phyloP scores from a whole-genome alignment of 2,797 vertebrate genomes.

The Meriones psammophilus region DNA sequence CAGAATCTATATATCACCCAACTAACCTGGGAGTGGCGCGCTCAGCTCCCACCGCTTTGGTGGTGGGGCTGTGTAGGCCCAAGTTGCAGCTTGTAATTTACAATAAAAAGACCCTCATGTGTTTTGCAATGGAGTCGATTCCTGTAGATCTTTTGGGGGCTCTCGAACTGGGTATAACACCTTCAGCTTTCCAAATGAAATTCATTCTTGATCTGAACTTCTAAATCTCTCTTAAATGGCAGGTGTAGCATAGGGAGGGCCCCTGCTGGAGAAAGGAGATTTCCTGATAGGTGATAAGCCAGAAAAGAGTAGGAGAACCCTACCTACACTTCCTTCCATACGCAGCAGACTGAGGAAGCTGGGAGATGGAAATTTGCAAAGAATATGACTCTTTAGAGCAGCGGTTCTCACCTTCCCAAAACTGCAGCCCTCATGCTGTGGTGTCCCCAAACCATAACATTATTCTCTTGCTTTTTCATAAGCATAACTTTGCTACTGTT shows the following conservation, averaged over 20 bases:
- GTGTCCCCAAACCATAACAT: background rate
- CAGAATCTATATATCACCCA: too few relatives aligned
- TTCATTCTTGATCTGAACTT: conserved; percentile 65
- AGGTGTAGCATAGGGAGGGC: background rate
- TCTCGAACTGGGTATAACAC: too few relatives aligned
- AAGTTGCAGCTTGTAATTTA: too few relatives aligned
- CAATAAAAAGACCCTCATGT: too few relatives aligned
- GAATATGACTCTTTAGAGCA: background rate
- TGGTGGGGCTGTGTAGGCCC: too few relatives aligned
- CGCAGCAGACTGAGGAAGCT: background rate
- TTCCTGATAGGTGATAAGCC: conserved; percentile 51
- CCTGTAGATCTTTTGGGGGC: too few relatives aligned
- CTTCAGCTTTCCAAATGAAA: conserved; percentile 19
- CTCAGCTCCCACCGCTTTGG: too few relatives aligned
- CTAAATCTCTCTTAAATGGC: conserved; percentile 37
- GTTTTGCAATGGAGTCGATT: too few relatives aligned
- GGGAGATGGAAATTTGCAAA: background rate
- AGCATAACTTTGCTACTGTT: background rate
- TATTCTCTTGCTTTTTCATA: background rate
- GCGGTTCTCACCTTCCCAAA: background rate
- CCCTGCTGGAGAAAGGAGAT: conserved; percentile 44
- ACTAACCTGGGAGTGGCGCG: too few relatives aligned
- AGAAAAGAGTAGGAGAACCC: background rate
- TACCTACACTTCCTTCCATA: background rate
- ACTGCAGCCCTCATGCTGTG: background rate